phyloP scores from a whole-genome alignment of 2,113 vertebrate species.

The Theristicus caerulescens region DNA sequence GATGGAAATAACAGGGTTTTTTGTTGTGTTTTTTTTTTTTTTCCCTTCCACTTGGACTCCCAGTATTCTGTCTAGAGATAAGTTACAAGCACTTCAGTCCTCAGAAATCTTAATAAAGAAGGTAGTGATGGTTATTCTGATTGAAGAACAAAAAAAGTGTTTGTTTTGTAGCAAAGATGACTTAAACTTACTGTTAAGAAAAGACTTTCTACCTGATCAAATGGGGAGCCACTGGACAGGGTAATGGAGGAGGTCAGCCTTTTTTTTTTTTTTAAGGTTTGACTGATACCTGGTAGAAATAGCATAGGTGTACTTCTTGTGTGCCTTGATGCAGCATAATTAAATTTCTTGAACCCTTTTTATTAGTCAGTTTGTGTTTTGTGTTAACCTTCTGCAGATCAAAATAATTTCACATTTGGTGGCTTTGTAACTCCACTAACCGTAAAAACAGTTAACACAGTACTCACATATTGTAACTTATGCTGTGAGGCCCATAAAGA shows the following conservation, averaged over 20 bases:
- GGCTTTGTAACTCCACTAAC: background rate
- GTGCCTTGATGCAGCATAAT: background rate
- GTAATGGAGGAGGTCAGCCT: background rate
- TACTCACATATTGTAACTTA: background rate
- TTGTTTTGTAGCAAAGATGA: background rate
- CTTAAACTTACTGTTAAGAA: background rate
- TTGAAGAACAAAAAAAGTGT: background rate
- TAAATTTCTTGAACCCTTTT: background rate
- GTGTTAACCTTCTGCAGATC: background rate
- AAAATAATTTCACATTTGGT: background rate
- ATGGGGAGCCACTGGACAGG: background rate
- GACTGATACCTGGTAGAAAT: background rate
- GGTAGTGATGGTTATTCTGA: background rate
- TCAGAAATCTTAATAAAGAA: background rate
- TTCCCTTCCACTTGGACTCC: background rate
- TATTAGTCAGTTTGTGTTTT: background rate
- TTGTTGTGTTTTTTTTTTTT: background rate
- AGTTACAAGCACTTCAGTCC: background rate
- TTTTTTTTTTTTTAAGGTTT: background rate
- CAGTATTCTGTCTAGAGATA: background rate
- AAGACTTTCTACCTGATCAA: background rate
- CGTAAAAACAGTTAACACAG: background rate
- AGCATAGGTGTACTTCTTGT: background rate
- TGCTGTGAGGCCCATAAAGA: background rate
- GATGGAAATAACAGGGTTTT: background rate